Conservation (phyloP, 1,140 invertebrate species). For the Leptinotarsa texana region DNA sequence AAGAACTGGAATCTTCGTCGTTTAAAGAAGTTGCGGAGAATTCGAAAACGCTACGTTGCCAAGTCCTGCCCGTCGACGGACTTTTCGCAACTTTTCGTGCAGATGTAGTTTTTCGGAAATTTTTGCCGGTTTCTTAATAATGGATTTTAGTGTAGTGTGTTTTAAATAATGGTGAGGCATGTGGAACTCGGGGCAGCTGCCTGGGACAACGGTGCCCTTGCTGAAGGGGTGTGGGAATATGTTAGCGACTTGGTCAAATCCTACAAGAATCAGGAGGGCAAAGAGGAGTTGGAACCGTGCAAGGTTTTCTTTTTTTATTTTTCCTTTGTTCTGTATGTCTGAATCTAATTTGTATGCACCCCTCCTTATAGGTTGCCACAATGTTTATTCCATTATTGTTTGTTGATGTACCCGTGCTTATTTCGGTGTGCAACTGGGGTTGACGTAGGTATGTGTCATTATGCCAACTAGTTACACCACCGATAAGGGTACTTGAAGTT, state of each 20-base stretch:
- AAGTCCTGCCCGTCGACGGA: neutral
- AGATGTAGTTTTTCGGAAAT: neutral
- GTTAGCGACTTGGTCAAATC: constrained; percentile 56
- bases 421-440: neutral
- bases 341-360: constrained; percentile 10
- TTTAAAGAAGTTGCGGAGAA: neutral
- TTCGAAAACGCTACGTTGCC: neutral
- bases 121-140: neutral
- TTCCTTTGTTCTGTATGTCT: neutral
- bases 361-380: neutral
- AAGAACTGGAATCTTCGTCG: neutral
- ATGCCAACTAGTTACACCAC: neutral
- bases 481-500: too few relatives aligned
- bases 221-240: constrained; percentile 57
- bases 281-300: constrained; percentile 19
- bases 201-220: constrained; percentile 43
- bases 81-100: too few relatives aligned
- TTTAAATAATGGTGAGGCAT: constrained; percentile 50
- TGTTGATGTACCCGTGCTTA: neutral
- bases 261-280: constrained; percentile 45
- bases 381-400: constrained; percentile 14
- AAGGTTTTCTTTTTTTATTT: constrained; percentile 22
- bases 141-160: constrained; percentile 3
- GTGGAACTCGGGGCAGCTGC: constrained; percentile 45
- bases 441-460: neutral